Base-by-base conservation (phyloP, 2,797 vertebrate species). In the Hoplostethus mediterraneus region DNA sequence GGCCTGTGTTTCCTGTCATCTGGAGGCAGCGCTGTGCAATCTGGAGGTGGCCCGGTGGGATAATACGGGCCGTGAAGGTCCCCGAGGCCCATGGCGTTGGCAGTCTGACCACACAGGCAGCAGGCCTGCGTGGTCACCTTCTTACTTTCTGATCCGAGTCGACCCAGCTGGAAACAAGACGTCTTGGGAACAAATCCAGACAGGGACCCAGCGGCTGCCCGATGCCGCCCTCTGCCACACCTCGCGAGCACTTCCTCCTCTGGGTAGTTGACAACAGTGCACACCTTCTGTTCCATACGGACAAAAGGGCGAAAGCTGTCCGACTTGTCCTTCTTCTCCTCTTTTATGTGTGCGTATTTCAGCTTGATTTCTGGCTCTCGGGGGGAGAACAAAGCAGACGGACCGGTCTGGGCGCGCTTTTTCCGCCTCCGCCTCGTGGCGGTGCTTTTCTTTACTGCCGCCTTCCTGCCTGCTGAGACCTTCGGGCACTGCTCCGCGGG, bases 21-120 rank as follows among this genome's bases (percentile, higher is more conserved):
- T n/a, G 51, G 44, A 56, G 54, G 74, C 69, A 2, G 77, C 3
- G 60, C 60, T 17, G 36, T 74, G 65, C 58, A 3, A 10, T 44
- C 25, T 71, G 57, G 12, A 5, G 75, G 0, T 0, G 56, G 6
- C 49, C 28, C n/a, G 5, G 17, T 12, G 36, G 87, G 86, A 49
- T 61, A 59, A 79, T 95, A 95, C 0, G 95, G 95, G 0, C 95
- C 95, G 14, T 95, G 94, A 4, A 95, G 90, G 88, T 96, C 95
- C 28, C 95, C 95, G 0, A 95, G 86, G 33, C 91, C 91, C 67
- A 74, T 72, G 28, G 67, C 48, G 33, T 93, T 94, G 53, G 94
- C 91, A 0, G 77, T 82, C 21, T 87, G 82, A 8, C 93, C 87
- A 1, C 95, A 96, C 16, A 96, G 85, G 77, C 93, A 92, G 88